phyloP scores from a whole-genome alignment of 35 echinoderm and acorn worm species.

The Hemicentrotus pulcherrimus region DNA sequence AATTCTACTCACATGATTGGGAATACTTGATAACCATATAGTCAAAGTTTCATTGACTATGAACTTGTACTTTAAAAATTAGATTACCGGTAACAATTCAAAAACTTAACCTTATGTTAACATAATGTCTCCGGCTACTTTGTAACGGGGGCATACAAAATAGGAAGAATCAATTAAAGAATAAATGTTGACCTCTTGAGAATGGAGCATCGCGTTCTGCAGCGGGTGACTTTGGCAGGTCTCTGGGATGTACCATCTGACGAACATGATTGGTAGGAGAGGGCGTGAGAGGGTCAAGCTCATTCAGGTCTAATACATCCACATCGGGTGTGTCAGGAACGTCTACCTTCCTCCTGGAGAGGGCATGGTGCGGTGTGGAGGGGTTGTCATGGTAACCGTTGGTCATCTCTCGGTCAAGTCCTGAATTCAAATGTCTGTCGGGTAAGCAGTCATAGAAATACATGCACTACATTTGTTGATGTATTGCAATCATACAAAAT shows the following conservation, averaged over 20 bases:
- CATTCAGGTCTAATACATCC: slow-evolving; percentile 70
- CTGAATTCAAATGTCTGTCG: background rate
- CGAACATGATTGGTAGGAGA: slow-evolving; percentile 58
- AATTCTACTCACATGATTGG: too few relatives aligned
- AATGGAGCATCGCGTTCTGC: slow-evolving; percentile 52
- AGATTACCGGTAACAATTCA: too few relatives aligned
- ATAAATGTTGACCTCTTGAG: background rate
- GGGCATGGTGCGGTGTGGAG: background rate
- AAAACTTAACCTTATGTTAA: too few relatives aligned
- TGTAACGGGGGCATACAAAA: too few relatives aligned
- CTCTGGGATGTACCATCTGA: slow-evolving; percentile 78
- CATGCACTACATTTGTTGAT: too few relatives aligned
- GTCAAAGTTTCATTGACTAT: too few relatives aligned
- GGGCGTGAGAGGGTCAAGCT: slow-evolving; percentile 67
- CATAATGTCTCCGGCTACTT: too few relatives aligned
- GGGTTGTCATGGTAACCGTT: slow-evolving; percentile 55
- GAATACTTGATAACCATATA: too few relatives aligned
- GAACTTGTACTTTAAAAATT: too few relatives aligned
- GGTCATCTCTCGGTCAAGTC: background rate
- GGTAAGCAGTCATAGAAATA: background rate
- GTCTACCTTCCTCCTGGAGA: background rate
- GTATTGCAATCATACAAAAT: too few relatives aligned
- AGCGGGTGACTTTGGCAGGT: slow-evolving; percentile 55
- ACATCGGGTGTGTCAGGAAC: slow-evolving; percentile 56
- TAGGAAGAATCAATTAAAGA: background rate